Base-by-base conservation (phyloP, 2,113 vertebrate genomes). In the Spea multiplicata region DNA sequence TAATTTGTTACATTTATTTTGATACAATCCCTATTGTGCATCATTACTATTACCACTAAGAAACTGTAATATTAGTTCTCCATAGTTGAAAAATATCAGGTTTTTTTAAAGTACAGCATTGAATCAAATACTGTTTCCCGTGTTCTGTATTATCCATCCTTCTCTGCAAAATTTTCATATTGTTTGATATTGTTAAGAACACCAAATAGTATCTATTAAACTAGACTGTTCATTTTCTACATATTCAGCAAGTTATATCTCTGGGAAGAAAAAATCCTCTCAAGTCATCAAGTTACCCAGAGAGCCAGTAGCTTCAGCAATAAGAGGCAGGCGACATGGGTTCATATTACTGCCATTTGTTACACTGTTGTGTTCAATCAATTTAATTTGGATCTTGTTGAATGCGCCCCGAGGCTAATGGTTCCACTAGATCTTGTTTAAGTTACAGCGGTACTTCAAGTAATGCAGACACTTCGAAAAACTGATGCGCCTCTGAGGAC, bases 401-500 rank as follows among this genome's bases (percentile, higher is more conserved):
- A 80, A 73, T 80, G 64, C n/a, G 17, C 71, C 77, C 62, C 49
- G 62, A 80, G 77, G 77, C 77, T 80, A 80, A 80, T 80, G 71
- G 77, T 48, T 73, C 71, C 49, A 80, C 48, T 80, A 80, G 62
- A 80, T 80, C 70, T 80, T 73, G 77, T 80, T 80, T 80, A 78
- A 47, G 49, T 78, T 88, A 83, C 76, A 83, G 59, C 81, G 83
- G 83, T 82, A 82, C 74, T 87, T 83, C 82, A 77, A 86, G 81
- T 49, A 78, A 83, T 82, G 47, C 73, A 85, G 80, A 74, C 80
- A 85, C 82, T 75, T 73, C 79, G 81, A 84, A 85, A 80, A 83
- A 83, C 77, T 82, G 84, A 84, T 85, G 81, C 53, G 83, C 84
- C 84, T 83, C 86, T 67, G 77, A 87, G 84, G 86, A 85, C 71